These are phyloP conservation scores for Stegodyphus dumicola DNA, from an alignment of 1,140 invertebrate genomes.

Conservation along the genomic window DNA sequence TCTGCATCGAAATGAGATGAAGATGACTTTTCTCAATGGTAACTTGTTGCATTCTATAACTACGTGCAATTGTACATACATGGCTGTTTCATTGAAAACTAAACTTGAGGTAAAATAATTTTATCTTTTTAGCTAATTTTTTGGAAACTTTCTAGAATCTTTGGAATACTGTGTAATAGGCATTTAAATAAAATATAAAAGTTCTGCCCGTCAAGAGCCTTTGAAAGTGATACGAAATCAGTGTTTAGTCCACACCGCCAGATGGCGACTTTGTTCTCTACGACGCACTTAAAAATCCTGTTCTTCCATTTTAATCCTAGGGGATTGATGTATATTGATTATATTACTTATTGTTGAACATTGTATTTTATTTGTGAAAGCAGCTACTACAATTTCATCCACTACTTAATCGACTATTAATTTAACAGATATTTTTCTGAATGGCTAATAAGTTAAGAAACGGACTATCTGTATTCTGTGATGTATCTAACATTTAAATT, in stretches of 20 bases:
- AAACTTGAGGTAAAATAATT: not conserved
- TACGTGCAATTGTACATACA: not conserved
- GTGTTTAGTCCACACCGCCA: not conserved
- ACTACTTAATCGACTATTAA: not conserved
- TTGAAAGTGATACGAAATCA: not conserved
- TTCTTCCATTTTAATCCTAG: conserved; percentile 43
- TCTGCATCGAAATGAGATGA: too few species aligned
- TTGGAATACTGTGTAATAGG: not conserved
- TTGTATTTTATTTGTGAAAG: not conserved
- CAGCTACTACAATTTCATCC: not conserved
- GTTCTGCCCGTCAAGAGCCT: not conserved
- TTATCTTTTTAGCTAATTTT: not conserved
- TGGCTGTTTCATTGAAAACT: not conserved
- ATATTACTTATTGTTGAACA: not conserved
- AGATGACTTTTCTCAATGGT: too few species aligned
- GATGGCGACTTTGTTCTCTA: not conserved
- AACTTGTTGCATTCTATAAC: not conserved
- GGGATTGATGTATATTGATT: not conserved
- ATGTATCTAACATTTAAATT: not conserved
- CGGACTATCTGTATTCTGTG: not conserved
- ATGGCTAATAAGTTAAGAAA: not conserved
- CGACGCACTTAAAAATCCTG: conserved; percentile 56
- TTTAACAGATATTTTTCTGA: not conserved
- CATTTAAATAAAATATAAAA: not conserved
- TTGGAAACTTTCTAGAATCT: not conserved